Conservation (phyloP, 1,140 invertebrate species). For the Monochamus saltuarius region DNA sequence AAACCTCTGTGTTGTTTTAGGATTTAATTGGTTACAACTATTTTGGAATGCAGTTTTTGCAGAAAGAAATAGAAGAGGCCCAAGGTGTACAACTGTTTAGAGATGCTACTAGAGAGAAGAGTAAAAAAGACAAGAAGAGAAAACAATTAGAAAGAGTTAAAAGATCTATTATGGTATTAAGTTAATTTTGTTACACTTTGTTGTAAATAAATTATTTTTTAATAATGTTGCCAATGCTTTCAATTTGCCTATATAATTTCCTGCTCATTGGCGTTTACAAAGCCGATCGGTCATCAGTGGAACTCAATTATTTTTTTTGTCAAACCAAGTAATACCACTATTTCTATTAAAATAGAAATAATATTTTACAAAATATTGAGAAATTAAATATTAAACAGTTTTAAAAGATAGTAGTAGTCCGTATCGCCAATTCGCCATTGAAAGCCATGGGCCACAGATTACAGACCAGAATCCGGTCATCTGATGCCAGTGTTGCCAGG, state of each 20-base stretch:
- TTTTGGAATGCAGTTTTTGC: conserved; percentile 76
- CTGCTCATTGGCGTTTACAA: no score
- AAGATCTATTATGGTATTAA: conserved; percentile 59
- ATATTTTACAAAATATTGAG: no score
- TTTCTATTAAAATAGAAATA: no score
- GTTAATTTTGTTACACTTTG: conserved; percentile 6
- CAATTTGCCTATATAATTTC: neutral
- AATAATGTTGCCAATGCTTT: neutral
- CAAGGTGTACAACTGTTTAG: conserved; percentile 80
- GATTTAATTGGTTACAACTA: conserved; percentile 87
- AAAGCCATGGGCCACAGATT: no score
- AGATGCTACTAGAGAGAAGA: conserved; percentile 70
- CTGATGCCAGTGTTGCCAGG: no score
- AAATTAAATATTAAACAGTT: no score
- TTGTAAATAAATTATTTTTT: neutral
- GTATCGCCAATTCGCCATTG: no score
- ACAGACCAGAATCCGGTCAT: no score
- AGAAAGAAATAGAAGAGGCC: conserved; percentile 76
- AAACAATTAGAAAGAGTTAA: conserved; percentile 71
- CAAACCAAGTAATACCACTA: no score
- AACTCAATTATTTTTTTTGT: no score
- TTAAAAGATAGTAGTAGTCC: no score
- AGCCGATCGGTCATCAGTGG: no score
- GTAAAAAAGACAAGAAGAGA: conserved; percentile 67
- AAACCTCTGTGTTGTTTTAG: conserved; percentile 54